Base-by-base conservation (phyloP, 2,113 vertebrate species). In the Osmerus eperlanus region DNA sequence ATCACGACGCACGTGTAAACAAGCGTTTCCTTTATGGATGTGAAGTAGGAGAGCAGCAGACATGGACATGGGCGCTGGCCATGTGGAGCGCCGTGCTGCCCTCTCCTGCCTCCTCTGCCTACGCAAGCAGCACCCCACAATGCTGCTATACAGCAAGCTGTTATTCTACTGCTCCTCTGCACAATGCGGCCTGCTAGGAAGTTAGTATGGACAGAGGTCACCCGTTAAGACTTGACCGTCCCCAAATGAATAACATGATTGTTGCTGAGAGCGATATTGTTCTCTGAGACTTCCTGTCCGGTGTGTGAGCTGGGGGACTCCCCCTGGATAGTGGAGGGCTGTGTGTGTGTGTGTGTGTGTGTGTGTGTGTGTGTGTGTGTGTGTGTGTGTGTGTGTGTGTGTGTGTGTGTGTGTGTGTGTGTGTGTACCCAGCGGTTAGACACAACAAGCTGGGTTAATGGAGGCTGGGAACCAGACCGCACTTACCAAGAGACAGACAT, bases 401-500 rank as follows among this genome's bases (percentile, higher is more conserved):
- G 62, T 65, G 8, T 29, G 28, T 56, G 54, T 56, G 54, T 60
- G 58, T n/a, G n/a, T 2, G 56, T 59, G 56, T 59, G 56, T 59
- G 56, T 60, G 58, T n/a, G 11, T 1, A 14, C 1, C 8, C 18
- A 51, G 41, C 18, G 8, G 8, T 18, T 16, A 67, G 65, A 65
- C n/a, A 36, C 21, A 47, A 47, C 41, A 47, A 11, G 25, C 36
- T n/a, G 16, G 21, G 9, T 21, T 59, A 60, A 67, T 67, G 7
- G 64, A 23, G 23, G 67, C 58, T 56, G 23, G 41, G 64, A 21
- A 36, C 51, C 69, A 25, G 63, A 23, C 28, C 0, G 75, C 81
- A 82, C 93, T 86, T 82, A 97, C 96, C 96, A 97, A 73, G 96
- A 90, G 70, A 95, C 94, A 0, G 84, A 88, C 66, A 86, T 86